Evolutionary conservation across 2,888 invertebrate species (phyloP).

Genomic region (Hirtodrosophila alboralis): DNA sequence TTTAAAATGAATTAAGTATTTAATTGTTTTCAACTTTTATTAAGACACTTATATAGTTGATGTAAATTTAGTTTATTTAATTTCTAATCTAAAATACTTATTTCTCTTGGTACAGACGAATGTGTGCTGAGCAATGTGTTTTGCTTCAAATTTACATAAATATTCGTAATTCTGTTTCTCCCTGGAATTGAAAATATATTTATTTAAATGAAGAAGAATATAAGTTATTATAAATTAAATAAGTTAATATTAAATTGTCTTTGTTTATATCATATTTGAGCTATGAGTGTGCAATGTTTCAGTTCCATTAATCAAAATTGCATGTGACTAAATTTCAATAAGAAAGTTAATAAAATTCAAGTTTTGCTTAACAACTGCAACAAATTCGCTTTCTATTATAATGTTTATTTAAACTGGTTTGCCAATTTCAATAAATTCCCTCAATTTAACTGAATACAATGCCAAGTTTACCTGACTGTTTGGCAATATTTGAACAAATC

Average conservation of each 20-base stretch:
- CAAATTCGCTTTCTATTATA: background rate
- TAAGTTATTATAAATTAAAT: too few relatives aligned
- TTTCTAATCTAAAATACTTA: too few relatives aligned
- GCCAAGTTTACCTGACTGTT: constrained; percentile 11
- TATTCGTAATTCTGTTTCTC: too few relatives aligned
- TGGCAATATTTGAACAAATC: constrained; percentile 19
- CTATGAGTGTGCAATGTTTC: constrained; percentile 11
- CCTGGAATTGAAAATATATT: too few relatives aligned
- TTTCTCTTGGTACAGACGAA: too few relatives aligned
- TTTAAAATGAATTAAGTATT: too few relatives aligned
- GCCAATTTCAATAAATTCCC: constrained; percentile 6
- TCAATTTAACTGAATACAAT: constrained; percentile 11
- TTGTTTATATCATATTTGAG: constrained; percentile 8
- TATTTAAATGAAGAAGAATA: too few relatives aligned
- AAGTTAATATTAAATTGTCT: background rate
- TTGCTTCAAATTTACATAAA: too few relatives aligned
- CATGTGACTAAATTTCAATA: background rate
- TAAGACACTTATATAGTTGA: too few relatives aligned
- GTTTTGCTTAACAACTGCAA: background rate
- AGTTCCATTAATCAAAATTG: constrained; percentile 33
- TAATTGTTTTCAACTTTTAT: too few relatives aligned
- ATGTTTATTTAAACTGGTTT: background rate
- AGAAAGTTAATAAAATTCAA: background rate
- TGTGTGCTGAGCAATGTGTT: too few relatives aligned
- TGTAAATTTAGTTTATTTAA: too few relatives aligned